Percentiles rank a stretch among this genome's conserved stretches.
These are phyloP conservation scores for Elgonia sp. DNA, from an alignment of 2,888 invertebrate species.

Conservation along the genomic window DNA sequence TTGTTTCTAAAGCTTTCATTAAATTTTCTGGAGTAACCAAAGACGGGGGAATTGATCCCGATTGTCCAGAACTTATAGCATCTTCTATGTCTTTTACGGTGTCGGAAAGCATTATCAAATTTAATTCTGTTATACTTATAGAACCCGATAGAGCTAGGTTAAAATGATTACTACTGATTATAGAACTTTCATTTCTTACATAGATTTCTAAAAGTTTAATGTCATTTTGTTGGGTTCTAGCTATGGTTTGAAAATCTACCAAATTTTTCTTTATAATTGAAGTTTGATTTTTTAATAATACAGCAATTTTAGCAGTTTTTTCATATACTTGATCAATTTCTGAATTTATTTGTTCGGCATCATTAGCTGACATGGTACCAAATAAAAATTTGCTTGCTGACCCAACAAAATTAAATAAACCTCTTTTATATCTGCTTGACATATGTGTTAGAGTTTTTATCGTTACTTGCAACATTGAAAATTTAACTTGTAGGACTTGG, in stretches of 20 bases:
- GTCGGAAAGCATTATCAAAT: neutral
- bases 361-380: constrained; percentile 21
- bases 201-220: neutral
- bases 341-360: constrained; percentile 36
- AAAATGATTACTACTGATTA: neutral
- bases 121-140: neutral
- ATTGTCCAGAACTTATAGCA: constrained; percentile 13
- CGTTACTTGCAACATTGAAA: neutral
- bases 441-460: neutral
- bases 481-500: neutral
- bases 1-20: neutral
- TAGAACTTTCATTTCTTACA: neutral
- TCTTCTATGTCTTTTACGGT: neutral
- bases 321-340: constrained; percentile 44
- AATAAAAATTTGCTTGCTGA: constrained; percentile 5
- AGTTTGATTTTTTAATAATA: constrained; percentile 35
- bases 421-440: neutral
- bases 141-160: constrained; percentile 1
- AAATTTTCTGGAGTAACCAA: constrained; percentile 19
- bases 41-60: neutral
- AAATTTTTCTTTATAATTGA: constrained; percentile 18
- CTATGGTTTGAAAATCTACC: constrained; percentile 1
- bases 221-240: neutral
- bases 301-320: constrained; percentile 1
- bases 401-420: constrained; percentile 1